These are phyloP conservation scores for Thereva nobilitata DNA, from an alignment of 2,888 invertebrate species.

Conservation along the genomic window DNA sequence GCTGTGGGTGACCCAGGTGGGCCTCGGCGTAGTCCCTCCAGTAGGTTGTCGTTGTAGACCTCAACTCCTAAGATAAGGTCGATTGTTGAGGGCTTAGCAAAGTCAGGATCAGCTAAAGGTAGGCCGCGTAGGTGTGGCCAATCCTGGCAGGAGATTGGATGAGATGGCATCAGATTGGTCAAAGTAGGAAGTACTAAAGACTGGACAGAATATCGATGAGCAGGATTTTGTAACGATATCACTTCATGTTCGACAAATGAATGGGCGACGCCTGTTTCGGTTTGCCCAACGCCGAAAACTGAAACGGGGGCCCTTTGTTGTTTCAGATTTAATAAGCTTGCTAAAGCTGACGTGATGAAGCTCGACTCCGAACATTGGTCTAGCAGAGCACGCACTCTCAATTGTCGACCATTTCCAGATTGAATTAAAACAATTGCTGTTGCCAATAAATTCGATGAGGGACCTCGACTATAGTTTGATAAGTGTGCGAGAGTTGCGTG, in stretches of 20 bases:
- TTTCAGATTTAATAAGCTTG: too few species aligned
- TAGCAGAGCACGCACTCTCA: too few species aligned
- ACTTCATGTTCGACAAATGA: background rate
- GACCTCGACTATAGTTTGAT: too few species aligned
- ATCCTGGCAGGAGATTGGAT: too few species aligned
- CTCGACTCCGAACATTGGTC: too few species aligned
- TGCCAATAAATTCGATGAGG: too few species aligned
- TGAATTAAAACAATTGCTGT: too few species aligned
- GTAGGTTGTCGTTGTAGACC: background rate
- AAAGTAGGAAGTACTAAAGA: background rate
- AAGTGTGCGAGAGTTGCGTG: too few species aligned
- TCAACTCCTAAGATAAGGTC: constrained; percentile 3
- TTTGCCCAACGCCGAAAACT: background rate
- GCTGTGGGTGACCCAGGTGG: background rate
- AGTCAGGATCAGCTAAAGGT: background rate
- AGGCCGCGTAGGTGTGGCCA: background rate
- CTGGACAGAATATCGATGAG: background rate
- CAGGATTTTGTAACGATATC: too few species aligned
- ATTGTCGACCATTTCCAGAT: too few species aligned
- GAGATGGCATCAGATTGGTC: background rate
- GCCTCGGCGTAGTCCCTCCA: background rate
- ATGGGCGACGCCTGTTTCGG: background rate
- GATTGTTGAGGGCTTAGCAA: background rate
- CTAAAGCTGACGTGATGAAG: too few species aligned
- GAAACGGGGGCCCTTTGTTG: too few species aligned